Percentiles rank a stretch among this genome's conserved stretches.
Evolutionary conservation across 2,888 invertebrate genomes (phyloP).

Genomic region (Phengaris alcon): DNA sequence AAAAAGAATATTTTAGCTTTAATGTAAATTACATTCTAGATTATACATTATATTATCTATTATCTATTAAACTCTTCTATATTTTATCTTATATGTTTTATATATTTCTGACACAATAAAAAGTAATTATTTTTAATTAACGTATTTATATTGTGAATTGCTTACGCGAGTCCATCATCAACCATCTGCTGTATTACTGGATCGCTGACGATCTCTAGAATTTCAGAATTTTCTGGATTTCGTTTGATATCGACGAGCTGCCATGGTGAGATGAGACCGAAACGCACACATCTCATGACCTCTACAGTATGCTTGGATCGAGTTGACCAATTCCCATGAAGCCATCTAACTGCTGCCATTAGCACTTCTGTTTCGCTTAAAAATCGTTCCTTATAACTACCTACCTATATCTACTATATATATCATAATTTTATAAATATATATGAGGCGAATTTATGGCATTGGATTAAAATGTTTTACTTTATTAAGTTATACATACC

Average conservation of each 20-base stretch:
- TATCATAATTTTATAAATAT: too few relatives aligned
- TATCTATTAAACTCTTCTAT: too few relatives aligned
- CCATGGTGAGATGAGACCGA: conserved; percentile 89
- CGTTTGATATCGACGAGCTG: conserved; percentile 88
- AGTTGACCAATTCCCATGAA: conserved; percentile 84
- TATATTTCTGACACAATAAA: too few relatives aligned
- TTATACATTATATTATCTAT: too few relatives aligned
- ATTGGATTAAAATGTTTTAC: too few relatives aligned
- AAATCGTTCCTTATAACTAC: background rate
- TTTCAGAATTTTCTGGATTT: conserved; percentile 85
- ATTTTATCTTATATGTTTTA: too few relatives aligned
- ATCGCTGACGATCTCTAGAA: conserved; percentile 83
- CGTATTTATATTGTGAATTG: conserved; percentile 1
- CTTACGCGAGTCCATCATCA: conserved; percentile 89
- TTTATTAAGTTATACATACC: conserved; percentile 60
- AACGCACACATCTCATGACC: conserved; percentile 85
- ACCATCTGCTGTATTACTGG: conserved; percentile 87
- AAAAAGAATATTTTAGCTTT: background rate
- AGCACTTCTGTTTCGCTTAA: conserved; percentile 85
- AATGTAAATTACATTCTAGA: background rate
- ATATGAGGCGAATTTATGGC: too few relatives aligned
- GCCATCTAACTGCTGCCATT: conserved; percentile 90
- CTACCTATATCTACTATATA: background rate
- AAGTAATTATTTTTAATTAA: background rate
- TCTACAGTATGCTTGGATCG: conserved; percentile 79